Conservation (phyloP, 2,888 invertebrate species). For the Tenthredo notha region DNA sequence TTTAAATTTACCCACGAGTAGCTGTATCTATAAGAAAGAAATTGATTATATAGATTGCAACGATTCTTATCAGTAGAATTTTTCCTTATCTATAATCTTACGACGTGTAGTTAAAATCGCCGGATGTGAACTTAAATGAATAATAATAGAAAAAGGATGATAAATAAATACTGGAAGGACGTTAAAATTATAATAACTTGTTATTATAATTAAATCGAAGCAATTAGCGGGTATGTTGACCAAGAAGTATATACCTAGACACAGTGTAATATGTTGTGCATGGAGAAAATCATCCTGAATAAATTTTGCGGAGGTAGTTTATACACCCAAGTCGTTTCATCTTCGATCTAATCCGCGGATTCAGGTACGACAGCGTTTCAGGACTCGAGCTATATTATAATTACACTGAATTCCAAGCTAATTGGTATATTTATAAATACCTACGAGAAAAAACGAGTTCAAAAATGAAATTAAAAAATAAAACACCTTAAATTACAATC, state of each 20-base stretch:
- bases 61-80: background rate
- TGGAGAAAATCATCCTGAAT: background rate
- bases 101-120: background rate
- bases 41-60: background rate
- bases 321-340: background rate
- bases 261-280: background rate
- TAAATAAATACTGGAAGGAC: background rate
- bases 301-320: background rate
- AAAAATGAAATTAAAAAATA: too few relatives aligned
- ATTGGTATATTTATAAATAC: background rate
- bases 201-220: conserved; percentile 15
- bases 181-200: background rate
- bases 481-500: background rate
- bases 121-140: background rate
- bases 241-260: background rate
- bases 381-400: background rate
- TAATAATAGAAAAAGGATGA: background rate
- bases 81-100: background rate
- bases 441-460: background rate
- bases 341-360: background rate
- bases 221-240: background rate
- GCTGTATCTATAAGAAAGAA: background rate
- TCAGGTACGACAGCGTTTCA: background rate
- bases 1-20: background rate
- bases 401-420: background rate